A percentile compares a stretch with the other conserved stretches of the same genome.
Evolutionary conservation across 2,113 vertebrate genomes (phyloP).

Genomic region (Elephas maximus): DNA sequence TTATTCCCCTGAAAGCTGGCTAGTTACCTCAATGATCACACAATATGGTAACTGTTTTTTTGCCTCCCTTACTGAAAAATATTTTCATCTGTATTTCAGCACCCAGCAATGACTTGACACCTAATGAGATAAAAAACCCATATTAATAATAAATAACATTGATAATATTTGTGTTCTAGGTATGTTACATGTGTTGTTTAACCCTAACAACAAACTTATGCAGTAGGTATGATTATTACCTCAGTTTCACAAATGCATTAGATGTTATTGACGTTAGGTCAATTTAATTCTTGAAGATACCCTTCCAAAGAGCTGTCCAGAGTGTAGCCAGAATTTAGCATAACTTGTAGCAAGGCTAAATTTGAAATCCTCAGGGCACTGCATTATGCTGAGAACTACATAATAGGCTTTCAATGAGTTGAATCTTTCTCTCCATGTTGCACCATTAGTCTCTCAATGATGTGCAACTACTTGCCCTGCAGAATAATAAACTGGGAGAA

Average conservation of each 20-base stretch:
- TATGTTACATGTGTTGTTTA: background rate
- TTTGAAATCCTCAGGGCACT: constrained; percentile 46
- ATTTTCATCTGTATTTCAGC: constrained; percentile 48
- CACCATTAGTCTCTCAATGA: constrained; percentile 72
- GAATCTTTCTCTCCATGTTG: constrained; percentile 59
- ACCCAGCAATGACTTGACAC: background rate
- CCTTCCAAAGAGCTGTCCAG: background rate
- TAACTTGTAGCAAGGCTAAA: constrained; percentile 46
- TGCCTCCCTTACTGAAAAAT: background rate
- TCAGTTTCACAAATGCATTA: background rate
- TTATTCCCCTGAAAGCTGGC: background rate
- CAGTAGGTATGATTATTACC: background rate
- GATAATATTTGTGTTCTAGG: background rate
- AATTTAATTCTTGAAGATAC: constrained; percentile 45
- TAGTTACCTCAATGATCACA: background rate
- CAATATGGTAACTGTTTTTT: background rate
- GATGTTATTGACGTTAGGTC: constrained; percentile 14
- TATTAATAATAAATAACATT: background rate
- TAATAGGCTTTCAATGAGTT: constrained; percentile 62
- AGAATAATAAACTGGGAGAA: constrained; percentile 73
- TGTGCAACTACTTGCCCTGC: constrained; percentile 48
- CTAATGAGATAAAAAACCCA: background rate
- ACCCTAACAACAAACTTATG: background rate
- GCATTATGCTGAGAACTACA: constrained; percentile 55
- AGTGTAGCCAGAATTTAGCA: background rate